Base-by-base conservation (phyloP, 1,140 invertebrate species). In the Eumeta japonica region DNA sequence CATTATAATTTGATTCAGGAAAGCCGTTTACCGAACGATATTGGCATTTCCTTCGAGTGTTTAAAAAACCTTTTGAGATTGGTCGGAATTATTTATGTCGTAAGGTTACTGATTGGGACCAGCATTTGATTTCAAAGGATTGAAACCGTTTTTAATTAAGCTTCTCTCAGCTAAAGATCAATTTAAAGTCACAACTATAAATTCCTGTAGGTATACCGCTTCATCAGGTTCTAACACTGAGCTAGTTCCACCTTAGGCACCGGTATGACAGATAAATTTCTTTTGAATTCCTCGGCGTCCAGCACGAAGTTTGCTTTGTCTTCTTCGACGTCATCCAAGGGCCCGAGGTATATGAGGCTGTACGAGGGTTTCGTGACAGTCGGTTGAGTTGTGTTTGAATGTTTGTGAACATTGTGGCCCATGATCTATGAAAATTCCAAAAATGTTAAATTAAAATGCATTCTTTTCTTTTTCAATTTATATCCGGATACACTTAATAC, bases 211-310 rank as follows among this genome's bases (percentile, higher is more conserved):
- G 27, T 30, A 37, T 18, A 33, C 16, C 20, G 36, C 7, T 35
- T 16, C n/a, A 35, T 18, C 13, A 5, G 31, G 31, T 52, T 41
- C 41, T 11, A 66, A 35, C 58, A 67, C 28, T 60, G 55, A 15
- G 43, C 45, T 14, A 67, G 36, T 33, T 62, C 52, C 0, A 70
- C 52, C 43, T 50, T 59, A 14, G 56, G 55, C 7, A 68, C 52
- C 5, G 44, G 10, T 10, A 68, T 53, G 10, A 62, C 37, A 1
- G 65, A 59, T 13, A 70, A 37, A 5, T 53, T 36, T 24, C 28
- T 46, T 16, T 56, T 64, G 34, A 73, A 70, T 2, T 34, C 16
- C 1, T 52, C 35, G 2, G 70, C 55, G 35, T 67, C 45, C 11
- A 36, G 52, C 10, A 72, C 58, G 38, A 66, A 70, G 10, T 59